A percentile compares a stretch with the other conserved stretches of the same genome.
phyloP scores from a whole-genome alignment of 2,888 invertebrate genomes.

The Carpatolechia fugitivella region DNA sequence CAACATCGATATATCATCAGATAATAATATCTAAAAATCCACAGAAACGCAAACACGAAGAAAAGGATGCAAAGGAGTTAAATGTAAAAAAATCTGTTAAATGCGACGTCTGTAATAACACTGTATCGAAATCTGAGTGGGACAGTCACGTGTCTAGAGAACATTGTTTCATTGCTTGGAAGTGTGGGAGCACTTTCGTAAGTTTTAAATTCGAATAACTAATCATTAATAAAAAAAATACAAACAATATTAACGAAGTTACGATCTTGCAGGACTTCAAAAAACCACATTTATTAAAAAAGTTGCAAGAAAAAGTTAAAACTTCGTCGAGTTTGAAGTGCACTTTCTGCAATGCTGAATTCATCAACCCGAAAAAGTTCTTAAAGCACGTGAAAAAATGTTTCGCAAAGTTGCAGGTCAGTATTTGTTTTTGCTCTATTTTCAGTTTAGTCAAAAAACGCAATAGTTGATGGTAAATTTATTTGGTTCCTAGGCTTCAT shows the following conservation, averaged over 20 bases:
- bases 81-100: constrained; percentile 31
- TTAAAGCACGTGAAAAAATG: background rate
- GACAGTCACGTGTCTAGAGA: constrained; percentile 36
- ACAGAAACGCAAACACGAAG: background rate
- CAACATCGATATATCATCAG: too few relatives aligned
- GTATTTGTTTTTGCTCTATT: too few relatives aligned
- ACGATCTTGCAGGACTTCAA: constrained; percentile 35
- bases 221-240: background rate
- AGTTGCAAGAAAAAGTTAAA: constrained; percentile 33
- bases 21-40: too few relatives aligned
- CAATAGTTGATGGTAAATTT: too few relatives aligned
- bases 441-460: too few relatives aligned
- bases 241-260: background rate
- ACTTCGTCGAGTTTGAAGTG: constrained; percentile 34
- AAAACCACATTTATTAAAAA: constrained; percentile 31
- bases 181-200: constrained; percentile 38
- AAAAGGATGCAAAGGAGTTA: background rate
- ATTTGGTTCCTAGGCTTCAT: background rate
- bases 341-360: constrained; percentile 10
- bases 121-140: constrained; percentile 39
- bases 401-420: background rate
- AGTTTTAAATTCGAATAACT: constrained; percentile 25
- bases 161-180: constrained; percentile 47
- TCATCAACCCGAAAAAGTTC: background rate
- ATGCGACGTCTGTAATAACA: constrained; percentile 42